phyloP scores from a whole-genome alignment of 2,113 vertebrate species.

The Callospermophilus lateralis region DNA sequence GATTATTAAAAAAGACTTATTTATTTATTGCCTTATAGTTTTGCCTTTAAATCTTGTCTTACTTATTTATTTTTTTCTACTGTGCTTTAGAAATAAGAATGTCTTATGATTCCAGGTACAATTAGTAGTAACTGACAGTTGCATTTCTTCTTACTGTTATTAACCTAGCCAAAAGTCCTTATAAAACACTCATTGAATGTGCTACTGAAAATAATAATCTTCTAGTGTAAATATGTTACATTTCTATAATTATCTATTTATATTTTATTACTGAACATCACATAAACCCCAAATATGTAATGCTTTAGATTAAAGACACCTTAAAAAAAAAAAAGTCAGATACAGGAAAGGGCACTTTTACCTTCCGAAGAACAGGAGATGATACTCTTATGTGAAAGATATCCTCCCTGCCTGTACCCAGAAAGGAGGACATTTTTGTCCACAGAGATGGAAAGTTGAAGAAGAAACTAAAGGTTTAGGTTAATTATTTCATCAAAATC shows the following conservation, averaged over 20 bases:
- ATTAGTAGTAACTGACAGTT: not conserved
- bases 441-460: not conserved
- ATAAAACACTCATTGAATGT: not conserved
- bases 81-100: constrained; percentile 18
- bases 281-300: too few species aligned
- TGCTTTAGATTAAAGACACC: too few species aligned
- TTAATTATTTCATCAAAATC: not conserved
- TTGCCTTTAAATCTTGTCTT: not conserved
- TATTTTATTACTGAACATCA: not conserved
- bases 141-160: not conserved
- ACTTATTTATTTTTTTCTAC: not conserved
- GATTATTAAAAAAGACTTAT: not conserved
- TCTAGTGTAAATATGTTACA: not conserved
- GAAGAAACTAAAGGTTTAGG: not conserved
- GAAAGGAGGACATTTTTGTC: not conserved
- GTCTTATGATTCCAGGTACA: not conserved
- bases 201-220: not conserved
- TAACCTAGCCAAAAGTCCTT: not conserved
- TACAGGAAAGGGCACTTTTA: not conserved
- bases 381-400: too few species aligned
- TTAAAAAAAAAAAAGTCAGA: not conserved
- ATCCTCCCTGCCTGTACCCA: not conserved
- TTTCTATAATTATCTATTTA: not conserved
- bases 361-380: not conserved
- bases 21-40: not conserved